phyloP scores from a whole-genome alignment of 2,797 vertebrate genomes.

The Xerus rutilus region DNA sequence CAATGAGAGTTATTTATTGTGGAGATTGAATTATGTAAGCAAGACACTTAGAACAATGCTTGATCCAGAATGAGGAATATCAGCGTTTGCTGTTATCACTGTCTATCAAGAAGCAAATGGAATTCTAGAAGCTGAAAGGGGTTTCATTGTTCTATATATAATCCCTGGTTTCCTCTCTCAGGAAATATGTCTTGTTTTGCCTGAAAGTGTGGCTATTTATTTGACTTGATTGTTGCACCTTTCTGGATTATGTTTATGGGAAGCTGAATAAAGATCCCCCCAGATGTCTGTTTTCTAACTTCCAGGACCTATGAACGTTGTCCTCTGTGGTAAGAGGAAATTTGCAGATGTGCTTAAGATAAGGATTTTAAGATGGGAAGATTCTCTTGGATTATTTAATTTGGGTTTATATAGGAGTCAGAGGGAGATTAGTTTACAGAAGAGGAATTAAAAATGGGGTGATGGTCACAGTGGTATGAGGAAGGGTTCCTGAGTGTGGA shows the following conservation, averaged over 20 bases:
- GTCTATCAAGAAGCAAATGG: constrained; percentile 26
- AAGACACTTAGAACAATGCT: neutral
- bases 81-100: constrained; percentile 10
- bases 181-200: neutral
- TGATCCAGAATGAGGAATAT: neutral
- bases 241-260: neutral
- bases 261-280: neutral
- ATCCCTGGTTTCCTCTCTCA: constrained; percentile 13
- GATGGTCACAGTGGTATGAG: neutral
- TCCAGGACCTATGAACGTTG: neutral
- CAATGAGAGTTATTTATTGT: neutral
- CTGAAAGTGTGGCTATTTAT: neutral
- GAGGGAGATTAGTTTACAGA: neutral
- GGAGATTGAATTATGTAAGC: neutral
- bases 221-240: neutral
- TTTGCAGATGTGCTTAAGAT: constrained; percentile 10
- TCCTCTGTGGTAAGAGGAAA: neutral
- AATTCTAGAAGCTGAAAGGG: constrained; percentile 16
- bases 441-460: neutral
- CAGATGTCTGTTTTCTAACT: neutral
- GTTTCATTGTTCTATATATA: neutral
- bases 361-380: neutral
- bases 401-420: neutral
- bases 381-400: constrained; percentile 11
- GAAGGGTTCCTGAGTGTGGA: neutral